Base-by-base conservation (phyloP, 2,797 vertebrate species). In the Channa striata region DNA sequence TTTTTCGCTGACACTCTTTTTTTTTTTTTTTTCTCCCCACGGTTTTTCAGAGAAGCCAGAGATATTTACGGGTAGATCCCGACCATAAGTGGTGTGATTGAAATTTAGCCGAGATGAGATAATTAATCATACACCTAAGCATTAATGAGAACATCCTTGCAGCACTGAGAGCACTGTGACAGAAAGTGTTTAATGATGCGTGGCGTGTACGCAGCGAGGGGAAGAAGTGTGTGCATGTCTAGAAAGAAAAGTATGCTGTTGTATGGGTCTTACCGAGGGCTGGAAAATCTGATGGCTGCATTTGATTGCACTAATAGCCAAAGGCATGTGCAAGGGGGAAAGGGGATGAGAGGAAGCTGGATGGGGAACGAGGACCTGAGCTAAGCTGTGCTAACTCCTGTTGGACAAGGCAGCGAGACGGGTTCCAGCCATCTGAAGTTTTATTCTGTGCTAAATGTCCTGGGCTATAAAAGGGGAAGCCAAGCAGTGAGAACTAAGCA, bases 51-150 rank as follows among this genome's bases (percentile, higher is more conserved):
- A 69, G 68, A 57, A 60, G 63, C 54, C 53, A 48, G 21, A 71
- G 48, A 68, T 74, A 74, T 73, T 72, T 74, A 65, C 58, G 62
- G 14, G 58, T 57, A 47, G 50, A 78, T 86, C 72, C 76, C 20
- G 59, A 80, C 65, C 58, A 66, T 62, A 58, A 73, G 42, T 17
- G 62, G 59, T 19, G 36, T 30, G 37, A 76, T 50, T 43, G 66
- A 62, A 70, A 71, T 62, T 77, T 80, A 42, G 39, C 44, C 57
- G 34, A 72, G 77, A 72, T 36, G 53, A 75, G 49, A 74, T 74
- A 64, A 82, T 87, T 81, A 75, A 82, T 84, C 71, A 86, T 36
- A 74, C 39, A 81, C 61, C 64, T 67, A 17, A 54, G 66, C 44
- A 30, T 69, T 74, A 80, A 78, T 66, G 67, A 68, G 60, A 70